Evolutionary conservation across 1,140 invertebrate genomes (phyloP), one percentile per base, ranked within the genome.

Genomic region (Gonioctena quinquepunctata): DNA sequence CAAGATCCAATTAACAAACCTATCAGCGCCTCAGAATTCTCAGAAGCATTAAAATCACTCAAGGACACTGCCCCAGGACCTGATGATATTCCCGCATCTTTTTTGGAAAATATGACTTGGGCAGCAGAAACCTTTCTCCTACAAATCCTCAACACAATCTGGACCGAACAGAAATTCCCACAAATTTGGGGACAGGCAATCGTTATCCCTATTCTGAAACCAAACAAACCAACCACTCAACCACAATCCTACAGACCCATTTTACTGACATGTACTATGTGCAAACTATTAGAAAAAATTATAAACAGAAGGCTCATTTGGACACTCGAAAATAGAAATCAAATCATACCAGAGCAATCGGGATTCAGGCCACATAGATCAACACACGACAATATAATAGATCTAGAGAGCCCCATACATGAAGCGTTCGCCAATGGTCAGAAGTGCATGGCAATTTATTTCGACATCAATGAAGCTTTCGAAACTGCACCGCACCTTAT

Each of bases 221-320:
- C 27, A 33, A 33, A 28, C n/a, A 62, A 42, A 19, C 6, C 18
- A 42, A 11, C 57, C 2, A 16, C 42, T 33, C 26, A 42, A 3
- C 18, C 19, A 19, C 3, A 28, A 69, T 52, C 18, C 11, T 61
- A 61, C 28, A 50, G 70, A n/a, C 70, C 70, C 13, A 75, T 75
- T 18, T 67, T 28, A 22, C 65, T 72, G 2, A 75, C 73, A 42
- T 72, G 70, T 56, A 57, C 63, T 5, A 67, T 70, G 68, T 69
- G 67, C 54, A 75, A 75, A 66, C 19, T 72, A 11, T 26, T 75
- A 4, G 70, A 75, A 54, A 75, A 69, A 70, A 75, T 72, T n/a
- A 62, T 75, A 5, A 72, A 72, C 26, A 66, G 67, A 28, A 25
- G 74, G 6, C 50, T 73, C 11, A 48, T 59, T 13, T 73, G 74